phyloP scores from a whole-genome alignment of 2,888 invertebrate genomes.

The Labia minor region DNA sequence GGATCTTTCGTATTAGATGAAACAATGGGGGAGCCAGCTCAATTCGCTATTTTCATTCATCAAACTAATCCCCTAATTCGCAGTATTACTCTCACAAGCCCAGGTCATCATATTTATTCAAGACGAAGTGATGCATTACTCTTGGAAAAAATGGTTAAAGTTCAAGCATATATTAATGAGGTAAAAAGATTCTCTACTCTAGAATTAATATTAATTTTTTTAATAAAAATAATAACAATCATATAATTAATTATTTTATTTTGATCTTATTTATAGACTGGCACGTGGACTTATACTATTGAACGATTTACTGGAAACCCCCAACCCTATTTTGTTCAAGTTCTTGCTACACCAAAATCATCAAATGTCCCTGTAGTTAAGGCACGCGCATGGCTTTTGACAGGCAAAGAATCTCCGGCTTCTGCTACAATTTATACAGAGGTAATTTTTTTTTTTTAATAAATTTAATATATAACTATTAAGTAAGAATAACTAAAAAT shows the following conservation, averaged over 20 bases:
- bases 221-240: not conserved
- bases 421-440: slow-evolving; percentile 44
- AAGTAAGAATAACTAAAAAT: too few relatives aligned
- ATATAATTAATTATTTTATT: not conserved
- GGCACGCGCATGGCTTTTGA: slow-evolving; percentile 41
- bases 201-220: not conserved
- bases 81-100: slow-evolving; percentile 40
- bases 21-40: slow-evolving; percentile 41
- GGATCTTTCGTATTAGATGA: slow-evolving; percentile 46
- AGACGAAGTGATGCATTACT: slow-evolving; percentile 41
- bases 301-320: slow-evolving; percentile 47
- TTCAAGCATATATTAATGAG: slow-evolving; percentile 43
- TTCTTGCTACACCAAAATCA: slow-evolving; percentile 44
- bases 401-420: slow-evolving; percentile 31
- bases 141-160: slow-evolving; percentile 41
- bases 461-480: too few relatives aligned
- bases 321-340: slow-evolving; percentile 50
- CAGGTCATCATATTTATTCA: slow-evolving; percentile 39
- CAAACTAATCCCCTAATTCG: slow-evolving; percentile 43
- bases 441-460: slow-evolving; percentile 29
- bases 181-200: too few relatives aligned
- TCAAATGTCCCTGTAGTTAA: slow-evolving; percentile 37
- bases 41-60: slow-evolving; percentile 43
- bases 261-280: slow-evolving; percentile 36
- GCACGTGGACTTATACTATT: slow-evolving; percentile 48